Evolutionary conservation across 1,140 invertebrate species (phyloP), one percentile per base, ranked within the genome.

Genomic region (Stegodyphus dumicola): DNA sequence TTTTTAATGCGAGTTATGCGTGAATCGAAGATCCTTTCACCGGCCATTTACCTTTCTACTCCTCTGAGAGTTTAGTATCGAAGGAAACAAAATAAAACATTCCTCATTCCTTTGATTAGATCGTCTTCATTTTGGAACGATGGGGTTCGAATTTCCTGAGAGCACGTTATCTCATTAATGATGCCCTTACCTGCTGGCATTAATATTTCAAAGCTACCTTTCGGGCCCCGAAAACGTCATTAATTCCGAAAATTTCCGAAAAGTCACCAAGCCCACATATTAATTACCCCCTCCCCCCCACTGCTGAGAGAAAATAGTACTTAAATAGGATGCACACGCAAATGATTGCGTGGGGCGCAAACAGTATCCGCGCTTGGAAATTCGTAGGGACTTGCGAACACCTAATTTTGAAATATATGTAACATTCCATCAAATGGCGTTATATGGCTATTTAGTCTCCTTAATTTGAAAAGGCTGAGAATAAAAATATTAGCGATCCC

Each of bases 221-320:
- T 74, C 54, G 52, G 67, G 52, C 71, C 56, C 60, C 52, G 48
- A 17, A 83, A 66, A 65, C 70, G 79, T 75, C 79, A 83, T 83
- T 83, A 83, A 83, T 83, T 83, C 51, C 79, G 79, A 56, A 66
- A 83, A 74, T 83, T 83, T 60, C 49, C 33, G 70, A 75, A 74
- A 83, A 83, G 79, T 75, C 79, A 83, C 79, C 79, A 83, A 83
- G 79, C 79, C 79, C 71, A 74, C 54, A 66, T 74, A 70, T 83
- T 83, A 83, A 83, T 83, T 83, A 83, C 79, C 56, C 79, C 48
- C 9, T 17, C 79, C 56, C 79, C 48, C 9, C 51, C 5, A 77
- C 64, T 77, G 75, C 56, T 53, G 54, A 60, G 56, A 60, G 56
- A 60, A 60, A 1, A 60, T 60, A 10, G 49, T 17, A 48, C 69